phyloP scores from a whole-genome alignment of 1,140 invertebrate species.

The Polypedilum pembai region DNA sequence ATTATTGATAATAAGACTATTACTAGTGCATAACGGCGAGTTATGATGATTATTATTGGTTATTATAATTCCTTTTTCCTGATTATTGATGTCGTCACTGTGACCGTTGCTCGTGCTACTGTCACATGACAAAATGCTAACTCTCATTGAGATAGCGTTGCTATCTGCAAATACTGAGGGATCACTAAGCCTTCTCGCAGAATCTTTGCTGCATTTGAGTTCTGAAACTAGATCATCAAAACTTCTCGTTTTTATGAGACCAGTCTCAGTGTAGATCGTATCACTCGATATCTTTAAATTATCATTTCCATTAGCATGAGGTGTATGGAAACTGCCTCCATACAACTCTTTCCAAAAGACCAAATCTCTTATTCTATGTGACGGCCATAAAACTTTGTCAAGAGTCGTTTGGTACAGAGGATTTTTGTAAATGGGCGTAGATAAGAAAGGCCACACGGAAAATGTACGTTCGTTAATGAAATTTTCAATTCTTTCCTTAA shows the following conservation, averaged over 20 bases:
- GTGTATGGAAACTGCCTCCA: constrained; percentile 49
- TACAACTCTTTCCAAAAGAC: constrained; percentile 80
- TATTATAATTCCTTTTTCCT: neutral
- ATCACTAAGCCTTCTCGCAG: neutral
- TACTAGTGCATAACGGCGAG: too few relatives aligned
- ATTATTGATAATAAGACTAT: too few relatives aligned
- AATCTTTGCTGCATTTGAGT: neutral
- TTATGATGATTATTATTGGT: neutral
- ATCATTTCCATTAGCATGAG: neutral
- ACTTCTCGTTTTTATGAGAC: neutral
- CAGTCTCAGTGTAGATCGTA: neutral
- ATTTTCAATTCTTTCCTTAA: constrained; percentile 61
- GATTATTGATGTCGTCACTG: neutral
- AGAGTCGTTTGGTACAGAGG: constrained; percentile 64
- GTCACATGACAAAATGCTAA: neutral
- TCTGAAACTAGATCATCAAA: neutral
- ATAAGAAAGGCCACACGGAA: constrained; percentile 82
- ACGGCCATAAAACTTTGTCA: constrained; percentile 70
- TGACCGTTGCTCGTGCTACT: neutral
- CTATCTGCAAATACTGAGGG: neutral
- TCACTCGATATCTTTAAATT: neutral
- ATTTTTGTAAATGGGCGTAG: constrained; percentile 71
- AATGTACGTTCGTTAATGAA: constrained; percentile 65
- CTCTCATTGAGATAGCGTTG: neutral
- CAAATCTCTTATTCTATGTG: constrained; percentile 73